Conservation (phyloP, 2,113 vertebrate species). For the Seriola quinqueradiata region DNA sequence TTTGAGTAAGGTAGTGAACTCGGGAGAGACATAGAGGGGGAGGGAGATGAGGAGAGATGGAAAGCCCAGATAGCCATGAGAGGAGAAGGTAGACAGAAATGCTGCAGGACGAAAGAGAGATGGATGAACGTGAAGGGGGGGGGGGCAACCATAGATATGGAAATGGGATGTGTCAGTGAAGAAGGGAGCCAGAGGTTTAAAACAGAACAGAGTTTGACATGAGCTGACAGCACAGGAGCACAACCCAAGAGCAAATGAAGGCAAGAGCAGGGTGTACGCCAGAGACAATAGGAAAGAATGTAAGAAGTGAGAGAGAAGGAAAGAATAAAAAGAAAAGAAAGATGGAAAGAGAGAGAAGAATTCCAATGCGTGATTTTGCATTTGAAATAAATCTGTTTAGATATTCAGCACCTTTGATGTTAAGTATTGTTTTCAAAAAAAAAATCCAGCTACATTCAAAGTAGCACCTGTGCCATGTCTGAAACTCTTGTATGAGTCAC, state of each 20-base stretch:
- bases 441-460: slow-evolving; percentile 28
- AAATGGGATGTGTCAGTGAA: slow-evolving; percentile 74
- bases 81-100: slow-evolving; percentile 33
- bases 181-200: slow-evolving; percentile 58
- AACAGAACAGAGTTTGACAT: slow-evolving; percentile 72
- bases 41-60: slow-evolving; percentile 53
- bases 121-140: slow-evolving; percentile 52
- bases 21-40: slow-evolving; percentile 20
- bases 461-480: slow-evolving; percentile 41
- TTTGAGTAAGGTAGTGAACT: slow-evolving; percentile 66
- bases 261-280: slow-evolving; percentile 31
- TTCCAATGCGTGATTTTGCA: slow-evolving; percentile 26
- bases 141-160: slow-evolving; percentile 58
- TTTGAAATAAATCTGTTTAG: slow-evolving; percentile 29
- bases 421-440: slow-evolving; percentile 50
- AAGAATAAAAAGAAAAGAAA: neutral
- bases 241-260: slow-evolving; percentile 54
- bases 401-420: slow-evolving; percentile 56
- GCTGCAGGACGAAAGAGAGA: slow-evolving; percentile 51
- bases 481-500: slow-evolving; percentile 42
- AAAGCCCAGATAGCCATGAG: slow-evolving; percentile 67
- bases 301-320: neutral
- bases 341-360: neutral
- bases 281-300: slow-evolving; percentile 32
- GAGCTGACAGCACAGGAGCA: slow-evolving; percentile 66